phyloP scores from a whole-genome alignment of 2,797 vertebrate species.

The Schizothorax lantsangensis region DNA sequence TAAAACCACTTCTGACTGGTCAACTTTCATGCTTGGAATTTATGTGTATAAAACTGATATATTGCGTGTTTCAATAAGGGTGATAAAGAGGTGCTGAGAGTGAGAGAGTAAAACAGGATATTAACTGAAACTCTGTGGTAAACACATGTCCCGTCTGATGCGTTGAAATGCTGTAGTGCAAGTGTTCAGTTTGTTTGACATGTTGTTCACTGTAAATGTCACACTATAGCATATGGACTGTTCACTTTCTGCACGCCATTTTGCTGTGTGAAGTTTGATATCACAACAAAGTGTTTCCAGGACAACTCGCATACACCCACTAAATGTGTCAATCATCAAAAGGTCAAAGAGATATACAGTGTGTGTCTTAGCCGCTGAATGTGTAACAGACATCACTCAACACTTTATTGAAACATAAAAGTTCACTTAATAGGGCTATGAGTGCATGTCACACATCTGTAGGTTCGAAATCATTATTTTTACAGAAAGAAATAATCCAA shows the following conservation, averaged over 20 bases:
- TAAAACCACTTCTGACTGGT: not conserved
- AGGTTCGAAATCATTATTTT: not conserved
- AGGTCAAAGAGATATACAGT: slow-evolving; percentile 46
- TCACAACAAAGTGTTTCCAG: slow-evolving; percentile 54
- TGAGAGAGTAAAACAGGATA: not conserved
- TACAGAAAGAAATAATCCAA: slow-evolving; percentile 16
- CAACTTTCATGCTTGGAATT: not conserved
- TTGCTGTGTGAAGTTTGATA: slow-evolving; percentile 47
- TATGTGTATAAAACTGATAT: not conserved
- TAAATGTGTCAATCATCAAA: slow-evolving; percentile 54
- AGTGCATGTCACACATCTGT: slow-evolving; percentile 27
- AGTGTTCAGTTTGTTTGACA: slow-evolving; percentile 49
- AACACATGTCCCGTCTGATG: not conserved
- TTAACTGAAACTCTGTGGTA: not conserved
- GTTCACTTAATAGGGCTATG: not conserved
- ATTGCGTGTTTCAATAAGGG: not conserved
- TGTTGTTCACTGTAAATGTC: slow-evolving; percentile 50
- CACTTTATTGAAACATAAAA: slow-evolving; percentile 28
- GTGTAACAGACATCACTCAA: slow-evolving; percentile 19
- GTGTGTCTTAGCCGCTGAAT: slow-evolving; percentile 26
- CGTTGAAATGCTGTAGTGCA: slow-evolving; percentile 20
- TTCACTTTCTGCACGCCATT: slow-evolving; percentile 54
- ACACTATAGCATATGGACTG: slow-evolving; percentile 26
- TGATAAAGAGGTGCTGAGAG: slow-evolving; percentile 20
- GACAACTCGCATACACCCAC: slow-evolving; percentile 50